Conservation (phyloP, 2,113 vertebrate genomes). For the Hyperoodon ampullatus region DNA sequence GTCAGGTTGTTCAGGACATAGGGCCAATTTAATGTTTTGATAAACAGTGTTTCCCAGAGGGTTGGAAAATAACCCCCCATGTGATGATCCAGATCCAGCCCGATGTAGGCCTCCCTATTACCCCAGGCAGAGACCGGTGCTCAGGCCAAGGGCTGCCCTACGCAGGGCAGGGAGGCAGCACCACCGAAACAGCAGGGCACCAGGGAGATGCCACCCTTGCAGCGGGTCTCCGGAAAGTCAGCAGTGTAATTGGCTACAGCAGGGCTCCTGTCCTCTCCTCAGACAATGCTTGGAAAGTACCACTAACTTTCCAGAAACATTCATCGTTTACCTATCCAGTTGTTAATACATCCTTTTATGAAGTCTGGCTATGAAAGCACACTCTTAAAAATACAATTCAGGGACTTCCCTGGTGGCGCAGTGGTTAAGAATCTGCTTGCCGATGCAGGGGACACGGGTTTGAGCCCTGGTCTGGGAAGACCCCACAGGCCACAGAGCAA, state of each 20-base stretch:
- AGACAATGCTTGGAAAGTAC: background rate
- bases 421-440: too few relatives aligned
- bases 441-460: too few relatives aligned
- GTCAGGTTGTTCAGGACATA: background rate
- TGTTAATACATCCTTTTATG: background rate
- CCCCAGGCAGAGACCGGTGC: accelerated
- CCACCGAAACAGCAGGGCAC: accelerated
- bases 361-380: background rate
- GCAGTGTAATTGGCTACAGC: accelerated
- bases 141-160: accelerated
- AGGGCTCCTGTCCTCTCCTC: background rate
- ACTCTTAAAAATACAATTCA: background rate
- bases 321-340: too few relatives aligned
- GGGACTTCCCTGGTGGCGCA: too few relatives aligned
- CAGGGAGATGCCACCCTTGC: too few relatives aligned
- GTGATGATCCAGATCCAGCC: background rate
- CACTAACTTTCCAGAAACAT: background rate
- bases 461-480: too few relatives aligned
- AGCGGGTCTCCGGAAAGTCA: accelerated
- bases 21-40: background rate
- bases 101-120: accelerated
- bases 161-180: background rate
- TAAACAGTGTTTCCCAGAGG: background rate
- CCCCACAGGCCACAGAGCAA: too few relatives aligned
- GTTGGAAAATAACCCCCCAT: background rate